These are phyloP conservation scores for Trichogramma evanescens DNA, from an alignment of 2,888 invertebrate genomes.

Conservation along the genomic window DNA sequence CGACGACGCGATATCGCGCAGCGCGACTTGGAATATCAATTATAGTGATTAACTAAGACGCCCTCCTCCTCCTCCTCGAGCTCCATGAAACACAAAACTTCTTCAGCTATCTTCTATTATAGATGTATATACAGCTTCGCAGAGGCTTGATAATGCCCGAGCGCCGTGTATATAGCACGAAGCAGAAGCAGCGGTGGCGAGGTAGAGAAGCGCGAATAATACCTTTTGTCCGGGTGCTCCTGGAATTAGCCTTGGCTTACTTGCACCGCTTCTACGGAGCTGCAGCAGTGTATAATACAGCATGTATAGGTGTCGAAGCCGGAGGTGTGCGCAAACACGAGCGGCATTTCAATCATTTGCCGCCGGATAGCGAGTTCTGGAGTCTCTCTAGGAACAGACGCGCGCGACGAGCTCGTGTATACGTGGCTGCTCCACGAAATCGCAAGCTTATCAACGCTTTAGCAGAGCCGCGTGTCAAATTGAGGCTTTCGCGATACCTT, in stretches of 20 bases:
- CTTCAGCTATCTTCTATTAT: too few relatives aligned
- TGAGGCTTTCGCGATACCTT: too few relatives aligned
- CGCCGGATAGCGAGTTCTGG: not conserved
- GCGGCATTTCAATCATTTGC: constrained; percentile 31
- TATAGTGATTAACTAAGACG: constrained; percentile 47
- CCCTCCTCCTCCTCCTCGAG: constrained; percentile 8
- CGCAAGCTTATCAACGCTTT: too few relatives aligned
- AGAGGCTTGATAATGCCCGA: constrained; percentile 23
- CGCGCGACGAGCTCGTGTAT: not conserved
- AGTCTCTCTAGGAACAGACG: not conserved
- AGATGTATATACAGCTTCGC: constrained; percentile 5
- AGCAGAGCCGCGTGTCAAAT: too few relatives aligned
- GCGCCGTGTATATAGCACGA: constrained; percentile 12
- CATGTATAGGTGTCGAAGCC: too few relatives aligned
- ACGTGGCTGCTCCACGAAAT: not conserved
- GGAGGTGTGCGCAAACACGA: constrained; percentile 14
- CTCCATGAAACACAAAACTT: constrained; percentile 8
- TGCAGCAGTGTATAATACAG: constrained; percentile 9
- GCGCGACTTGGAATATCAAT: constrained; percentile 48
- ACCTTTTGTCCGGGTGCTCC: constrained; percentile 38
- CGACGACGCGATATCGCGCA: constrained; percentile 31
- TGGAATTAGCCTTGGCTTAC: constrained; percentile 33
- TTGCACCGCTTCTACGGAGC: constrained; percentile 35
- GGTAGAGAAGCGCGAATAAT: constrained; percentile 32
- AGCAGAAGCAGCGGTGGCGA: constrained; percentile 15